Percentiles rank a stretch among this genome's conserved stretches.
phyloP scores from a whole-genome alignment of 2,113 vertebrate genomes.

The Zootoca vivipara region DNA sequence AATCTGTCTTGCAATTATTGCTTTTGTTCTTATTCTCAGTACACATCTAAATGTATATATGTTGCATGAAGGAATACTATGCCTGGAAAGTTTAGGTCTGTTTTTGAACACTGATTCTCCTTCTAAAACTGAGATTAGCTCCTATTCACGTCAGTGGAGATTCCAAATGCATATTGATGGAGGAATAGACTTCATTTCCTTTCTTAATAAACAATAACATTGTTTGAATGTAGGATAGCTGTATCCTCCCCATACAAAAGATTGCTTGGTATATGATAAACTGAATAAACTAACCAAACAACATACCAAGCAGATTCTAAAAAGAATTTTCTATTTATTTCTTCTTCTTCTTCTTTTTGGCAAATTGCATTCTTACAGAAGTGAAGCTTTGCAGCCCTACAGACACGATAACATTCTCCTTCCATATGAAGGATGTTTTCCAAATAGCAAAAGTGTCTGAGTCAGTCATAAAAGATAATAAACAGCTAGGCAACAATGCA shows the following conservation, averaged over 20 bases:
- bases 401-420: conserved; percentile 38
- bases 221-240: background rate
- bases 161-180: background rate
- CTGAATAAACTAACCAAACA: conserved; percentile 28
- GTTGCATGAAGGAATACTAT: conserved; percentile 4
- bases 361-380: conserved; percentile 15
- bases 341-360: conserved; percentile 14
- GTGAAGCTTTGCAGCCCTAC: conserved; percentile 3
- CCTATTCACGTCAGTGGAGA: background rate
- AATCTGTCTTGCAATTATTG: background rate
- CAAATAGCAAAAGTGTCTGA: conserved; percentile 17
- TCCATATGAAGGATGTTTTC: conserved; percentile 40
- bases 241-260: conserved; percentile 20
- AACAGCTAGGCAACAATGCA: conserved; percentile 21
- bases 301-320: background rate
- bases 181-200: background rate
- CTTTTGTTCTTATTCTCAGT: background rate
- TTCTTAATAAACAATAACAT: background rate
- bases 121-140: background rate
- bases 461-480: conserved; percentile 36
- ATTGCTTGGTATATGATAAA: conserved; percentile 15
- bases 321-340: conserved; percentile 1
- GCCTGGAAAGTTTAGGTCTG: conserved; percentile 6
- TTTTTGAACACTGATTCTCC: background rate
- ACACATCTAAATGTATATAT: background rate